Evolutionary conservation across 2,888 invertebrate species (phyloP), one percentile per base, ranked within the genome.

Genomic region (Ormyrus thymus): DNA sequence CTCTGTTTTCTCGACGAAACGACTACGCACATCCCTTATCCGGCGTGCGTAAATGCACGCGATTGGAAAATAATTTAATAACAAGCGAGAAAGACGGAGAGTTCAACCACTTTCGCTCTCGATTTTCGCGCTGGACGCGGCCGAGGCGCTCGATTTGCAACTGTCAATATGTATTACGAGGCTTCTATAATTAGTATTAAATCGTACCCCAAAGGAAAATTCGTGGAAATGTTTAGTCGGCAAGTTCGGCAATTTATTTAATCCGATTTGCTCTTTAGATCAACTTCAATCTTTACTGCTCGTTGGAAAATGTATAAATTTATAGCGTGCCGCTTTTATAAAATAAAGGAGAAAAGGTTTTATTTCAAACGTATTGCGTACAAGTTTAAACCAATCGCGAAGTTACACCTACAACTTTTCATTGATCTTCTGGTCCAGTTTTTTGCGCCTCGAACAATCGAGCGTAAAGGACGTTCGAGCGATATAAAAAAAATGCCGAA

Each of bases 21-120:
- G 43, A 70, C 59, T 76, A 76, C 68, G 69, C 76, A 76, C 69
- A 69, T 76, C 69, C 76, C 69, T 76, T 76, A 69, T 70, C 68
- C 76, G 10, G 55, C 43, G 62, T 70, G 76, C 69, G 62, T 55
- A 64, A 68, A 61, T 43, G 9, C 13, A 43, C 46, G 10, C 50
- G 75, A 68, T 68, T 75, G 75, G 53, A 75, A 75, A 75, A 68
- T 75, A 66, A 59, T 65, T 66, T 65, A 75, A 64, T 66, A 66
- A 75, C 58, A 56, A 56, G 13, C 6, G 48, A 64, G 11, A 64
- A 45, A 64, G 48, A 10, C 13, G 13, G 50, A 69, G 46, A 13
- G 15, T 9, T 29, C 29, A 29, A 29, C 10, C 45, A 55, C 15
- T 65, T 46, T 29, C 29, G 29, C 29, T 29, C 29, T 4, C 29